Percentiles rank a stretch among this genome's conserved stretches.
Evolutionary conservation across 2,113 vertebrate species (phyloP).

Genomic region (Colossoma macropomum): DNA sequence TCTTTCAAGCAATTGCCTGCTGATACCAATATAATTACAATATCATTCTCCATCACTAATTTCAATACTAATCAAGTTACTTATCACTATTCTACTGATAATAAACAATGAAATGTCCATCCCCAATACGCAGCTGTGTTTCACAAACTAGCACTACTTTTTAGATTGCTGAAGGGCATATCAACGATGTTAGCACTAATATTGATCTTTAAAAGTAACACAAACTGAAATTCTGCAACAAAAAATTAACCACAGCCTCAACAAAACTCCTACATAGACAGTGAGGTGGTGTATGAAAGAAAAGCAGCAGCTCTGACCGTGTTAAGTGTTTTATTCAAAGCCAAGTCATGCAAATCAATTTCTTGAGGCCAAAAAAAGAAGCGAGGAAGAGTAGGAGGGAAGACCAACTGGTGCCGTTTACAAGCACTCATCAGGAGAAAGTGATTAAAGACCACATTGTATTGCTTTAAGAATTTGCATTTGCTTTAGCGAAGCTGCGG

Average conservation of each 20-base stretch:
- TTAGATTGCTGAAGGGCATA: neutral
- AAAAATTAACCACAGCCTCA: neutral
- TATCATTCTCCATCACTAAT: too few species aligned
- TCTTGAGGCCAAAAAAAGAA: neutral
- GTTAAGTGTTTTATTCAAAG: neutral
- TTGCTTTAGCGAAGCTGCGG: neutral
- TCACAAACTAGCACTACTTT: neutral
- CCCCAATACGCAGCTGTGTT: too few species aligned
- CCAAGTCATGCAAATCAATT: constrained; percentile 33
- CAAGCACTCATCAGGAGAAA: neutral
- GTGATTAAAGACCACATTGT: constrained; percentile 14
- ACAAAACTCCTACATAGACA: neutral
- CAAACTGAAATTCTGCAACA: neutral
- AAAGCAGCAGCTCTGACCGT: neutral
- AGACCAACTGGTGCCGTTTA: constrained; percentile 15
- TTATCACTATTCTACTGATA: too few species aligned
- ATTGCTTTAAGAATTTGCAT: constrained; percentile 3
- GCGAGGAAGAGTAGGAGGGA: constrained; percentile 3
- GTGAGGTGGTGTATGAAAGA: neutral
- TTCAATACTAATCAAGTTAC: too few species aligned
- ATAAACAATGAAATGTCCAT: too few species aligned
- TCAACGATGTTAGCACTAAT: neutral
- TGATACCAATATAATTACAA: too few species aligned
- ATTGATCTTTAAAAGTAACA: neutral
- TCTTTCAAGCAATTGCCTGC: too few species aligned